Percentiles rank a stretch among this genome's conserved stretches.
Conservation (phyloP, 2,888 invertebrate genomes). For the Zygaena filipendulae region DNA sequence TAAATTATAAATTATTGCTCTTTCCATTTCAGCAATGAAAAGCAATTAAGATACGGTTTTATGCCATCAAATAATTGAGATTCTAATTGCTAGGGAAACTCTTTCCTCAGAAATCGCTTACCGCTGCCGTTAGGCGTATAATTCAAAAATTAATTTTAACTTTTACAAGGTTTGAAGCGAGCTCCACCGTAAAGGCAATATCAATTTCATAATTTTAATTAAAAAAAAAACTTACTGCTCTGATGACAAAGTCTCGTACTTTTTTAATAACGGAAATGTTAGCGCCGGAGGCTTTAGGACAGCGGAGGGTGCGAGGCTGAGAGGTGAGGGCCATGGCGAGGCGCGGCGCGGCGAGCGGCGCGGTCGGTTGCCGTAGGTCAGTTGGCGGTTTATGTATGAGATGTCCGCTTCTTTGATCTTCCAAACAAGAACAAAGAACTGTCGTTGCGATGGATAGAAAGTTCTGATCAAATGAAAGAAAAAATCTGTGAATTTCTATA, state of each 20-base stretch:
- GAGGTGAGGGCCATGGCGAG: conserved; percentile 8
- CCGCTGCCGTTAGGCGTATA: conserved; percentile 63
- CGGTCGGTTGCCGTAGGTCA: conserved; percentile 22
- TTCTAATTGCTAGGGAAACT: conserved; percentile 56
- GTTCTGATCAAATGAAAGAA: no score
- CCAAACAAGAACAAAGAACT: no score
- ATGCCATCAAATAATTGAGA: conserved; percentile 51
- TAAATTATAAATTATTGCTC: no score
- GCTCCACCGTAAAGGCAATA: conserved; percentile 61
- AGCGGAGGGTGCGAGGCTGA: conserved; percentile 21
- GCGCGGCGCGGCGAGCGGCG: conserved; percentile 14
- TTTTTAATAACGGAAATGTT: conserved; percentile 69
- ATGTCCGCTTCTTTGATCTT: conserved; percentile 1
- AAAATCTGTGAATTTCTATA: no score
- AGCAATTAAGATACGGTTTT: conserved; percentile 47
- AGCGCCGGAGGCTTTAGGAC: conserved; percentile 36
- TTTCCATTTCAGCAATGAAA: conserved; percentile 37
- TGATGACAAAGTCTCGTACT: conserved; percentile 66
- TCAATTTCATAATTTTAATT: conserved; percentile 71
- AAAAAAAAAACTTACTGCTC: conserved; percentile 65
- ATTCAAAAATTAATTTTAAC: conserved; percentile 69
- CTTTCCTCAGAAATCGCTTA: conserved; percentile 61
- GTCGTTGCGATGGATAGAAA: conserved; percentile 18
- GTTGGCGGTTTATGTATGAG: no score
- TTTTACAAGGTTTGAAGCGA: conserved; percentile 62